A percentile compares a stretch with the other conserved stretches of the same genome.
Evolutionary conservation across 2,888 invertebrate species (phyloP).

Genomic region (Tricholauxania praeusta): DNA sequence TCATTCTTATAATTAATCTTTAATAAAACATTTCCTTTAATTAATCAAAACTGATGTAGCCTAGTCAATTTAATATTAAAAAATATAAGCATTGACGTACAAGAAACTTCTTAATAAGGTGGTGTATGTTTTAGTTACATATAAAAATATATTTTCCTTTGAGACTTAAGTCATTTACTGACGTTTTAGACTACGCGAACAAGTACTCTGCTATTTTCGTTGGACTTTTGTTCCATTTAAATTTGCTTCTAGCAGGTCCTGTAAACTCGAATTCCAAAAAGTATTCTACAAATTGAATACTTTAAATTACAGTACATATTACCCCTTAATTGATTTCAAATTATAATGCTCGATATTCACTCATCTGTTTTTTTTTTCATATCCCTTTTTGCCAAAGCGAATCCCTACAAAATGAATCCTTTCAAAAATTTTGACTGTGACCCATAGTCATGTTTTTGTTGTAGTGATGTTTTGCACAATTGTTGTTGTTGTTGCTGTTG

Average conservation of each 20-base stretch:
- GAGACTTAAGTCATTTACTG: too few relatives aligned
- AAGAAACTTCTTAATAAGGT: background rate
- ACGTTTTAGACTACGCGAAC: too few relatives aligned
- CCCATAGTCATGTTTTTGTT: background rate
- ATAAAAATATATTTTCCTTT: background rate
- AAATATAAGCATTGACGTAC: too few relatives aligned
- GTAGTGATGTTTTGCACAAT: background rate
- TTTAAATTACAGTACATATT: background rate
- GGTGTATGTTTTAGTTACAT: background rate
- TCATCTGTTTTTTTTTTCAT: conserved; percentile 4
- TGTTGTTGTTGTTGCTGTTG: conserved; percentile 20
- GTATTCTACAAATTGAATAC: too few relatives aligned
- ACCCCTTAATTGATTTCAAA: background rate
- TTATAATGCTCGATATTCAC: background rate
- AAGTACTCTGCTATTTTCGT: too few relatives aligned
- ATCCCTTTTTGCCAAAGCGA: background rate
- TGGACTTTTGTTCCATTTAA: too few relatives aligned
- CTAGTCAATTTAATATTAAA: too few relatives aligned
- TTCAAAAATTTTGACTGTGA: background rate
- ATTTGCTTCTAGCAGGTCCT: too few relatives aligned
- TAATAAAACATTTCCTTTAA: too few relatives aligned
- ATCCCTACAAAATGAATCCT: conserved; percentile 14
- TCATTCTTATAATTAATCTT: too few relatives aligned
- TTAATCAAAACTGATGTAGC: too few relatives aligned
- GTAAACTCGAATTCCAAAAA: too few relatives aligned